phyloP scores from a whole-genome alignment of 2,113 vertebrate species.

The Tetrao urogallus region DNA sequence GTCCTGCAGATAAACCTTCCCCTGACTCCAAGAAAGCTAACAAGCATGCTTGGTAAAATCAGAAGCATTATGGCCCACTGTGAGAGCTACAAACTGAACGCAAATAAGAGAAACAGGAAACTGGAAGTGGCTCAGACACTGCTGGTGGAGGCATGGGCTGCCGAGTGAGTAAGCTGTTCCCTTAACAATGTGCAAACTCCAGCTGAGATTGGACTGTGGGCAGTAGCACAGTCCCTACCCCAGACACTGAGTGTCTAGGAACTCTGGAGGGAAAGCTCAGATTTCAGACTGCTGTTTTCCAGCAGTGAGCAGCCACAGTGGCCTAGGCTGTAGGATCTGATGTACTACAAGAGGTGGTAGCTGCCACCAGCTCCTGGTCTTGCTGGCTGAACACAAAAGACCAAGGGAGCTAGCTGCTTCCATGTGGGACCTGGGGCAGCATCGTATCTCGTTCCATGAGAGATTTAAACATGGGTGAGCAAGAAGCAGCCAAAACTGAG shows the following conservation, averaged over 20 bases:
- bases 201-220: background rate
- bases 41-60: conserved; percentile 76
- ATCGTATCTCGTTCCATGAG: background rate
- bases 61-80: conserved; percentile 59
- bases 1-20: conserved; percentile 83
- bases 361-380: background rate
- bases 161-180: conserved; percentile 74
- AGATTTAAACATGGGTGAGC: background rate
- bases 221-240: background rate
- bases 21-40: conserved; percentile 73
- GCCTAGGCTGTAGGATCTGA: accelerated
- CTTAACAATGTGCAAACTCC: background rate
- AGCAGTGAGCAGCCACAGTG: background rate
- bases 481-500: background rate
- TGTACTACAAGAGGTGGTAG: background rate
- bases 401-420: background rate
- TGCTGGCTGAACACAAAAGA: background rate
- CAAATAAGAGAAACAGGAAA: conserved; percentile 62
- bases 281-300: background rate
- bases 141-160: conserved; percentile 68
- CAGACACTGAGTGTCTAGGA: background rate
- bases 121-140: conserved; percentile 61
- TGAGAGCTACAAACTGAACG: conserved; percentile 59
- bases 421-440: background rate
- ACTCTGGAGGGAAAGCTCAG: background rate